Evolutionary conservation across 2,797 vertebrate genomes (phyloP).

Genomic region (Gadopsis marmoratus): DNA sequence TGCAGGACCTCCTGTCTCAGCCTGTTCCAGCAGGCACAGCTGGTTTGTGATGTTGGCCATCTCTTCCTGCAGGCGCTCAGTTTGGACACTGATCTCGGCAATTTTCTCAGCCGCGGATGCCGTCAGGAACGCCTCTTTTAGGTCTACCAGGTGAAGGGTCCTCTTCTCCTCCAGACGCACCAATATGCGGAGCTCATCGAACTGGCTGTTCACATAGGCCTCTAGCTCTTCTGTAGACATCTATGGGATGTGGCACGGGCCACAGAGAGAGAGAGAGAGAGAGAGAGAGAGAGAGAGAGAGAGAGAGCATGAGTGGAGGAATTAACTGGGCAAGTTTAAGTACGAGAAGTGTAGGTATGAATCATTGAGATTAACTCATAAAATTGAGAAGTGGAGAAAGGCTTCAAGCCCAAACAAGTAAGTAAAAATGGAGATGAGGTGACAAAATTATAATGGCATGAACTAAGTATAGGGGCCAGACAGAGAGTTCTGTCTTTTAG

Average conservation of each 20-base stretch:
- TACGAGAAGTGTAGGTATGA: constrained; percentile 1
- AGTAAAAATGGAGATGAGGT: constrained; percentile 21
- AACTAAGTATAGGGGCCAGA: not conserved
- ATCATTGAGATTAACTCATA: constrained; percentile 15
- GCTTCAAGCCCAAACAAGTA: not conserved
- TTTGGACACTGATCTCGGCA: constrained; percentile 85
- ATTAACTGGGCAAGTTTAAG: not conserved
- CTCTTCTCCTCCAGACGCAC: constrained; percentile 87
- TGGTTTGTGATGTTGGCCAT: constrained; percentile 90
- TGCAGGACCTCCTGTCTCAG: constrained; percentile 68
- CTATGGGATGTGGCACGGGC: constrained; percentile 58
- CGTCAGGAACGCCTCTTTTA: constrained; percentile 88
- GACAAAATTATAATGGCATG: not conserved
- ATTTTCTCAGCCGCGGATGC: constrained; percentile 88
- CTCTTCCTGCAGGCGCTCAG: constrained; percentile 89
- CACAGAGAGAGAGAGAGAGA: not conserved
- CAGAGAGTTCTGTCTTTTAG: constrained; percentile 25
- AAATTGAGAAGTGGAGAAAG: not conserved
- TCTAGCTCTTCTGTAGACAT: constrained; percentile 88
- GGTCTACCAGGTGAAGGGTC: constrained; percentile 87
- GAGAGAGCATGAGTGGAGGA: not conserved
- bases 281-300: not conserved
- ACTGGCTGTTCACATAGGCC: constrained; percentile 86
- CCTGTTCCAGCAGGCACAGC: constrained; percentile 84
- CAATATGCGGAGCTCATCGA: constrained; percentile 86